Conservation (phyloP, 2,113 vertebrate genomes). For the Falco punctatus region DNA sequence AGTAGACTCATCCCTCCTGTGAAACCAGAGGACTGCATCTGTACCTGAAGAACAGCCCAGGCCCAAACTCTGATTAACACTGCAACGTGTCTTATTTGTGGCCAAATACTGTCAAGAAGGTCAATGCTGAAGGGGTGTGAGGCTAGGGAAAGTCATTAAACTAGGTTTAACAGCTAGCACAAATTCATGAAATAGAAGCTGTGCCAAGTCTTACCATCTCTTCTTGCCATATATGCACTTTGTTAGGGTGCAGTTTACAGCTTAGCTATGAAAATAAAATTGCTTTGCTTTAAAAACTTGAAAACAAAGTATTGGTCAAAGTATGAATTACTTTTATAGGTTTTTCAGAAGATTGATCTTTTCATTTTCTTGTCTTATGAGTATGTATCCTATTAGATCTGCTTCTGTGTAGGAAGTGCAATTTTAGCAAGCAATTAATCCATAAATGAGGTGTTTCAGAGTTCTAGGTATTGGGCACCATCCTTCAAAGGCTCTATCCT, state of each 20-base stretch:
- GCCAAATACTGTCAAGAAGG: background rate
- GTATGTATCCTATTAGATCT: constrained; percentile 31
- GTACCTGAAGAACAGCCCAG: rapidly evolving
- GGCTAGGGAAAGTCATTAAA: background rate
- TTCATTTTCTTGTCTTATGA: constrained; percentile 23
- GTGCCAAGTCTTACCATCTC: too few relatives aligned
- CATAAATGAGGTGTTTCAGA: constrained; percentile 61
- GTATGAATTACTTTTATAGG: constrained; percentile 5
- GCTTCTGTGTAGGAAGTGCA: constrained; percentile 22
- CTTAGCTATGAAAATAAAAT: constrained; percentile 12
- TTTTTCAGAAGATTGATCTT: constrained; percentile 25
- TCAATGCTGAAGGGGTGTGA: background rate
- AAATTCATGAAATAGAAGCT: background rate
- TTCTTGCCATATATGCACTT: rapidly evolving
- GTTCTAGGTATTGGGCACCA: constrained; percentile 32
- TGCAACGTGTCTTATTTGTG: background rate
- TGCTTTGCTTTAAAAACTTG: background rate
- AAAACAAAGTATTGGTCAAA: constrained; percentile 10
- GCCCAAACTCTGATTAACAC: background rate
- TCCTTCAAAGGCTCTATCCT: constrained; percentile 23
- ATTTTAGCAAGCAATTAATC: constrained; percentile 69
- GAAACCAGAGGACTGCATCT: background rate
- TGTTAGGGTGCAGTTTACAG: background rate
- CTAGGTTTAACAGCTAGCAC: background rate
- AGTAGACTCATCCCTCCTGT: background rate